Evolutionary conservation across 2,888 invertebrate species (phyloP).

Genomic region (Lycaena phlaeas): DNA sequence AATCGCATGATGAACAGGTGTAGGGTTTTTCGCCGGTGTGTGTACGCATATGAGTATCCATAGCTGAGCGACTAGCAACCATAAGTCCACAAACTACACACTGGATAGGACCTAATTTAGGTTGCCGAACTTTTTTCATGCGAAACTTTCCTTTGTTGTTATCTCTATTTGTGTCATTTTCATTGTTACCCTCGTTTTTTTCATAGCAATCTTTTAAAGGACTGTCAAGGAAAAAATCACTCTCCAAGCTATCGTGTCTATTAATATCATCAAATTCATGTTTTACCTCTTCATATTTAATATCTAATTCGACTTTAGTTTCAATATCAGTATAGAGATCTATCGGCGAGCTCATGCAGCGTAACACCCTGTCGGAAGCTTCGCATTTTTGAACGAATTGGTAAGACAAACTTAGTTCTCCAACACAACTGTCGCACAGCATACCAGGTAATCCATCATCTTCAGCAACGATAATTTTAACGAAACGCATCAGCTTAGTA

Average conservation of each 20-base stretch:
- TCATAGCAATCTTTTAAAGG: constrained; percentile 12
- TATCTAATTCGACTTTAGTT: constrained; percentile 19
- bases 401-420: constrained; percentile 39
- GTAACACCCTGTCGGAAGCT: constrained; percentile 43
- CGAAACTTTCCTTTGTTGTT: constrained; percentile 16
- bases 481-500: constrained; percentile 46
- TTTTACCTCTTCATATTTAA: constrained; percentile 28
- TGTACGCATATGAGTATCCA: constrained; percentile 49
- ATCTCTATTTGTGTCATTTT: constrained; percentile 8
- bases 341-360: constrained; percentile 28
- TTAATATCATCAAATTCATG: constrained; percentile 24
- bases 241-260: constrained; percentile 15
- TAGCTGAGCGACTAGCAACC: constrained; percentile 39
- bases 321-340: constrained; percentile 21
- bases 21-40: constrained; percentile 61
- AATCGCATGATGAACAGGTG: constrained; percentile 36
- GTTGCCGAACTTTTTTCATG: constrained; percentile 26
- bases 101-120: constrained; percentile 35
- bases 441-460: constrained; percentile 48
- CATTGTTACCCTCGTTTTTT: constrained; percentile 9
- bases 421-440: constrained; percentile 43
- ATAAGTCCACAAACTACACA: constrained; percentile 48
- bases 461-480: constrained; percentile 37
- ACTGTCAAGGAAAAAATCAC: constrained; percentile 17
- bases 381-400: constrained; percentile 50